Conservation (phyloP, 2,888 invertebrate species). For the Ophioninae sp. region DNA sequence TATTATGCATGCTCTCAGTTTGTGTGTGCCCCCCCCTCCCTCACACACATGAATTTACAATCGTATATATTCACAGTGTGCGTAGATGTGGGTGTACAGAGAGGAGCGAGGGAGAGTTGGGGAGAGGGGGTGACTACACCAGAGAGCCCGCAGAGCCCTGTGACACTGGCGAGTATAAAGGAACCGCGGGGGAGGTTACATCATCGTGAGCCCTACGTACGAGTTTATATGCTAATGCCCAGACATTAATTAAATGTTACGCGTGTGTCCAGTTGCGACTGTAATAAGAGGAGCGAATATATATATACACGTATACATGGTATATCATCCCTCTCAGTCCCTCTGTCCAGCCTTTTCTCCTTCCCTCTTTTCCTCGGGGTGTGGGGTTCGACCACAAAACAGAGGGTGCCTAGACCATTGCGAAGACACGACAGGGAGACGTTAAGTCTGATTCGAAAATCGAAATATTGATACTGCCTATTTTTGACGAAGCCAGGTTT, state of each 20-base stretch:
- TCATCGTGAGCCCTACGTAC: slow-evolving; percentile 67
- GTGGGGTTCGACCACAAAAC: slow-evolving; percentile 2
- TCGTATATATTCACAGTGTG: not conserved
- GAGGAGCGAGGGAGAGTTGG: not conserved
- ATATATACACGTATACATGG: slow-evolving; percentile 1
- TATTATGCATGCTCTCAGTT: slow-evolving; percentile 16
- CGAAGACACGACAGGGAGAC: not conserved
- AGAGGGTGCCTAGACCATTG: slow-evolving; percentile 18
- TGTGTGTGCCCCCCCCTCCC: not conserved
- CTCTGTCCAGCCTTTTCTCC: slow-evolving; percentile 4
- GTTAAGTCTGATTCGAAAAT: slow-evolving; percentile 3
- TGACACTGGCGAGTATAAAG: slow-evolving; percentile 60
- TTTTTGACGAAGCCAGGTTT: no score
- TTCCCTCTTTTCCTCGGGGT: slow-evolving; percentile 1
- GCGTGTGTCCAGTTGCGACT: slow-evolving; percentile 66
- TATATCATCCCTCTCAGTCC: slow-evolving; percentile 29
- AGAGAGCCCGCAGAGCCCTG: slow-evolving; percentile 52
- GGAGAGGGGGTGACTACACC: slow-evolving; percentile 26
- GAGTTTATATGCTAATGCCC: slow-evolving; percentile 75
- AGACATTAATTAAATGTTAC: slow-evolving; percentile 74
- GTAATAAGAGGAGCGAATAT: slow-evolving; percentile 54
- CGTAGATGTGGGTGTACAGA: slow-evolving; percentile 10
- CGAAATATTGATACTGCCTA: not conserved
- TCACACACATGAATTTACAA: no score
- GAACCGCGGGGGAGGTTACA: slow-evolving; percentile 63